Base-by-base conservation (phyloP, 2,797 vertebrate genomes). In the Cossypha dichroa region DNA sequence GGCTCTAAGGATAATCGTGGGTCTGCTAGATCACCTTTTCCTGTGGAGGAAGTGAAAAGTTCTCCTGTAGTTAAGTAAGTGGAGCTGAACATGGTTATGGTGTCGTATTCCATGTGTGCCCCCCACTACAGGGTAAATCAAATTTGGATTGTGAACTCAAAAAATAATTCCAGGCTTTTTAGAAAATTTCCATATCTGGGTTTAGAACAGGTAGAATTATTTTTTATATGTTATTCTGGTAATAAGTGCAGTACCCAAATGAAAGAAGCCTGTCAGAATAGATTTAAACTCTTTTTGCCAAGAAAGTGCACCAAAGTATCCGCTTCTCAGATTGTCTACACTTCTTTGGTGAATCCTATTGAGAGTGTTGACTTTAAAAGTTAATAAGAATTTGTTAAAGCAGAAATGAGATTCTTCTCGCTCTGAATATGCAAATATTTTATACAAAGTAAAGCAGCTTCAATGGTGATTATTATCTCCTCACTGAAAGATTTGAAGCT, bases 1-100 rank as follows among this genome's bases (percentile, higher is more conserved):
- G 73, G 85, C 25, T 21, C 60, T 31, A 64, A 96, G 68, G 48
- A 85, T 79, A 88, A 93, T 84, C 3, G 7, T 10, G 49, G 31
- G 40, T 38, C 78, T 51, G 22, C 94, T 86, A 93, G 73, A 49
- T 96, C 96, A 16, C 91, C 97, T 91, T 6, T 82, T 66, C 83
- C 89, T 81, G 22, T 75, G 81, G 51, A 91, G 31, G 63, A 95
- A 90, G 33, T 2, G 2, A 15, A 31, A 40, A 34, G 15, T 52
- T 74, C 82, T 66, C 68, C 70, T 62, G 28, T 20, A 48, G 54
- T 10, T 7, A n/a, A 6, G 95, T 97, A 95, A 97, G 83, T 90
- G 93, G 41, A 72, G 28, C 60, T 90, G 34, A 60, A 60, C 0
- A 1, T 81, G 33, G 7, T 33, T 25, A n/a, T 82, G 29, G 11